phyloP scores from a whole-genome alignment of 2,113 vertebrate species.

The Steatornis caripensis region DNA sequence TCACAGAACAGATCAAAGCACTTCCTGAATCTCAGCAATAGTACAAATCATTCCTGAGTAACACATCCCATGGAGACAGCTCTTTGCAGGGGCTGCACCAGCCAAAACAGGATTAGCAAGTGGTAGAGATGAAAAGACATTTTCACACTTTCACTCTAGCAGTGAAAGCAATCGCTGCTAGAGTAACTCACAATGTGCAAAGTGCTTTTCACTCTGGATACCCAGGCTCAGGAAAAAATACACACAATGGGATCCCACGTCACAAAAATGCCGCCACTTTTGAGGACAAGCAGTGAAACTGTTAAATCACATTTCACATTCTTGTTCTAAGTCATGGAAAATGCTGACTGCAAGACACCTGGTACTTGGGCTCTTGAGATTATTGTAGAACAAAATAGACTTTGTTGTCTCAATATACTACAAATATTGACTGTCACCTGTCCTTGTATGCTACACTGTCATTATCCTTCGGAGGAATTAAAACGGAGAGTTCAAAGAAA shows the following conservation, averaged over 20 bases:
- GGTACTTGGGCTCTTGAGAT: not conserved
- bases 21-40: not conserved
- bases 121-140: conserved; percentile 42
- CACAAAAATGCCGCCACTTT: not conserved
- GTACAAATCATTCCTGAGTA: not conserved
- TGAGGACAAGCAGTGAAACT: not conserved
- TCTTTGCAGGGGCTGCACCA: conserved; percentile 36
- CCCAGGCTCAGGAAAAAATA: not conserved
- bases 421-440: not conserved
- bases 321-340: not conserved
- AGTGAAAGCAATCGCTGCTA: conserved; percentile 33
- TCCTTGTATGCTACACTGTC: not conserved
- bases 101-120: conserved; percentile 62
- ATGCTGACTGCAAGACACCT: not conserved
- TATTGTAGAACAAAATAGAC: not conserved
- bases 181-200: conserved; percentile 30
- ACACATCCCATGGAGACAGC: conserved; percentile 43
- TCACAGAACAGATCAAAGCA: conserved; percentile 13
- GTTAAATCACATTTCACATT: not conserved
- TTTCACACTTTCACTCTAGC: conserved; percentile 52
- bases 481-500: not conserved
- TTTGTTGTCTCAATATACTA: not conserved
- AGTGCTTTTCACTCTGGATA: conserved; percentile 15
- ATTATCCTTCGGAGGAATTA: not conserved
- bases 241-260: not conserved